These are phyloP conservation scores for Micropterix aruncella DNA, from an alignment of 2,888 invertebrate species.

Conservation along the genomic window DNA sequence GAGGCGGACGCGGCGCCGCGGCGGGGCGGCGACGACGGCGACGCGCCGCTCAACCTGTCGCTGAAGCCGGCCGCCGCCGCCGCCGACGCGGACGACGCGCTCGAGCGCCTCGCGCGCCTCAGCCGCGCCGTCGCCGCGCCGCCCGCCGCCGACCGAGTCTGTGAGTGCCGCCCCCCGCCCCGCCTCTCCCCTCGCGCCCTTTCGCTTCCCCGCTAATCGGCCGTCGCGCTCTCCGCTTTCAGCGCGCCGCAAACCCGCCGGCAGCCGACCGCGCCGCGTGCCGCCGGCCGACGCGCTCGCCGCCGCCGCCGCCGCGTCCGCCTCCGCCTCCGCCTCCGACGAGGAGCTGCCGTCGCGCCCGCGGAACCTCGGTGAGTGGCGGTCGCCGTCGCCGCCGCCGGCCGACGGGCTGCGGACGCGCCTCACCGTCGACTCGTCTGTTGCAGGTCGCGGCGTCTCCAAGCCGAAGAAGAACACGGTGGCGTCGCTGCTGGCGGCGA, in stretches of 20 bases:
- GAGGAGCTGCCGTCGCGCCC: conserved; percentile 29
- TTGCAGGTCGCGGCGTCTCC: conserved; percentile 62
- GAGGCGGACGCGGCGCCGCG: conserved; percentile 21
- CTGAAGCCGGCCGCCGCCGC: conserved; percentile 46
- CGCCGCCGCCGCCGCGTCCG: conserved; percentile 35
- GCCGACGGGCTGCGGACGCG: conserved; percentile 86
- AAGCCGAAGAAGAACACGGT: conserved; percentile 90
- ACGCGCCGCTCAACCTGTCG: conserved; percentile 71
- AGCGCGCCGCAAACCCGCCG: conserved; percentile 65
- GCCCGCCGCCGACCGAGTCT: conserved; percentile 29
- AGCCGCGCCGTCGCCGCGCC: conserved; percentile 38
- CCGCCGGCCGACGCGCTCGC: conserved; percentile 27
- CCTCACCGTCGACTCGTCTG: too few species aligned
- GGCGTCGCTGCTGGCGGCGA: conserved; percentile 75
- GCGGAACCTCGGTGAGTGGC: not conserved
- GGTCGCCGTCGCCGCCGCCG: conserved; percentile 62
- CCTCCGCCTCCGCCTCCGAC: conserved; percentile 28
- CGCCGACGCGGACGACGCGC: conserved; percentile 21
- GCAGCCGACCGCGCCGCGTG: conserved; percentile 40
- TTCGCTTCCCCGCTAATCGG: conserved; percentile 58
- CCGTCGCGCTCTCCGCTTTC: conserved; percentile 42
- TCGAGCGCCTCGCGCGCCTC: conserved; percentile 41
- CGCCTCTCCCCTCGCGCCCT: conserved; percentile 6
- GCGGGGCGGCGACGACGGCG: conserved; percentile 41
- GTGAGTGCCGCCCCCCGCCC: conserved; percentile 19